A percentile compares a stretch with the other conserved stretches of the same genome.
Evolutionary conservation across 2,888 invertebrate species (phyloP).

Genomic region (Diogma glabrata): DNA sequence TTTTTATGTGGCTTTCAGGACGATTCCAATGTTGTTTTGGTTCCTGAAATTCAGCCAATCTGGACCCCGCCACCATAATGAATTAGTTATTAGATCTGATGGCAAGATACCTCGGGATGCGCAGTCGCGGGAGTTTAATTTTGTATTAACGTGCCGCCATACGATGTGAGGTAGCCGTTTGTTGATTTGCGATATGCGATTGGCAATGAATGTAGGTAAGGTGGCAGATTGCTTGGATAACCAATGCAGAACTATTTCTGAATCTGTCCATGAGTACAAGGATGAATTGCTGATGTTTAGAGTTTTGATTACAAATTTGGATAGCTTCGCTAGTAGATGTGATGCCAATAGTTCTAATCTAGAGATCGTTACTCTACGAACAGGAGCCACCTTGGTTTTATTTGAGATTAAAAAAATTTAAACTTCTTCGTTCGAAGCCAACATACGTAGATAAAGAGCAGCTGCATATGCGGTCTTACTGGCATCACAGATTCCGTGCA

Average conservation of each 20-base stretch:
- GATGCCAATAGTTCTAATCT: background rate
- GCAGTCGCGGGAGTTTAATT: background rate
- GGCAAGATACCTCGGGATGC: background rate
- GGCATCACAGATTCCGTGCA: too few species aligned
- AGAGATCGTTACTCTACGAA: background rate
- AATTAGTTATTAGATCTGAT: background rate
- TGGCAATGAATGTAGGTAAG: too few species aligned
- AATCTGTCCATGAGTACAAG: too few species aligned
- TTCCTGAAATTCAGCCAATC: background rate
- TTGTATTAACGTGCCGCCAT: background rate
- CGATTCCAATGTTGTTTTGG: background rate
- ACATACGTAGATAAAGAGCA: too few species aligned
- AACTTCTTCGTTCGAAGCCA: too few species aligned
- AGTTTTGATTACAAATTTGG: too few species aligned
- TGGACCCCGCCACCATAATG: background rate
- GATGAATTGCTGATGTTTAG: too few species aligned
- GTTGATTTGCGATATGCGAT: background rate
- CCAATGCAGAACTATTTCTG: background rate
- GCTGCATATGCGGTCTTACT: too few species aligned
- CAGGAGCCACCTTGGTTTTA: too few species aligned
- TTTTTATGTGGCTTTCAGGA: background rate
- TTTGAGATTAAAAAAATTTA: too few species aligned
- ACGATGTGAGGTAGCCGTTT: background rate
- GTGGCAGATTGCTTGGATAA: too few species aligned
- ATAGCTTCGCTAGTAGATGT: too few species aligned